Evolutionary conservation across 2,888 invertebrate species (phyloP), one percentile per base, ranked within the genome.

Genomic region (Tachina fera): DNA sequence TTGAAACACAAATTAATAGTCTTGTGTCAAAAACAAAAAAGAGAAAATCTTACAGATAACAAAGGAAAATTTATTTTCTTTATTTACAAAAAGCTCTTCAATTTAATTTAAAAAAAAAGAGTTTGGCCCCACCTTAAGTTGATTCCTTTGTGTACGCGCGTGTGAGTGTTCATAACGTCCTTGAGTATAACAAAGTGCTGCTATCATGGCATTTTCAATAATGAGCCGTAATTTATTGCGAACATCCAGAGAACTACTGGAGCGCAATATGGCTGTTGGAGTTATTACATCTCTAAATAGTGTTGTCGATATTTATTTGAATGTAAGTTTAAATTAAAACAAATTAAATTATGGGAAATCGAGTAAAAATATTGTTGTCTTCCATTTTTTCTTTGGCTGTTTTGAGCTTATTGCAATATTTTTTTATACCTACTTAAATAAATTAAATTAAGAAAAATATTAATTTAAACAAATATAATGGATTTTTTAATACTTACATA

Each of bases 171-270:
- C 10, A 16, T 10, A 8, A 2, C 22, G 39, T 63, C 49, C 22
- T 49, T 45, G 14, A 80, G n/a, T 72, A 22, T n/a, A 51, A 43
- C 31, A 39, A 45, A 47, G 31, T 53, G 45, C 41, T 56, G 19
- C 31, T 56, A 56, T 67, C 45, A 90, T 91, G 91, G 90, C 90
- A 67, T 89, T 91, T 85, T 88, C 88, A 56, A 89, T 91, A 88
- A 89, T 91, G 53, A 90, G 90, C 78, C 91, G 91, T 77, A 87
- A 87, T 68, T 84, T 91, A 74, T 88, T 91, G 90, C 91, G 91
- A 81, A 90, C 90, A 86, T 91, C 91, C 81, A 89, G 88, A 88
- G 91, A 91, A 88, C 88, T 91, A 85, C 87, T 91, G 88, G 91
- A 91, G 87, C 91, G 91, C 88, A 91, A 90, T 88, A 89, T 90